Base-by-base conservation (phyloP, 2,888 invertebrate genomes). In the Drosophila heteroneura region DNA sequence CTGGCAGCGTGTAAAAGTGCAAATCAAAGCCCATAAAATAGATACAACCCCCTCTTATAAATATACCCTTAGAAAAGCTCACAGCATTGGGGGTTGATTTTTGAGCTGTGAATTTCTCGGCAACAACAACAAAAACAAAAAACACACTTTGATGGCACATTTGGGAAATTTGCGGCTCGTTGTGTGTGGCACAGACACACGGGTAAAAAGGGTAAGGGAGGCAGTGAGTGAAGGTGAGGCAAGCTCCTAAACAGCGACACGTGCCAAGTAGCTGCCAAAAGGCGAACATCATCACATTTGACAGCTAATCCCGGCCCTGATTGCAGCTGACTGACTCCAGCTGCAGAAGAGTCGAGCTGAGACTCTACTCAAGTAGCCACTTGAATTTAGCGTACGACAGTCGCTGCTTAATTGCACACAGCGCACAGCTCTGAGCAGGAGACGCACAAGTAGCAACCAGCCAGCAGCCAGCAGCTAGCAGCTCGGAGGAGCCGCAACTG, bases 211-310 rank as follows among this genome's bases (percentile, higher is more conserved):
- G 64, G 70, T 54, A 66, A 71, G 54, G 2, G 41, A 14, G 39
- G 16, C 4, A n/a, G n/a, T 10, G 14, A 41, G 32, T 6, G 22
- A 44, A 44, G 19, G 7, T 39, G 57, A 5, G 44, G 53, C 32
- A 26, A 9, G 52, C 61, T 32, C 58, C 70, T 85, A 82, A 89
- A 88, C 65, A 69, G 71, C 70, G 81, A 70, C 85, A 86, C 85
- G 85, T 81, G 91, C 80, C 88, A 89, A 87, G 82, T 89, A 84
- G 83, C 89, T 86, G 85, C 81, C 83, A 88, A 90, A 90, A 81
- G 85, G 89, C 88, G 72, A 65, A 32, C 79, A 47, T 58, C 62
- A 56, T 70, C 79, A 74, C 85, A 85, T 85, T 88, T 90, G 90
- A 69, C 85, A 88, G 85, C 81, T 81, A 75, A 86, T 86, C 90